Evolutionary conservation across 2,113 vertebrate genomes (phyloP).

Genomic region (Echinops telfairi): DNA sequence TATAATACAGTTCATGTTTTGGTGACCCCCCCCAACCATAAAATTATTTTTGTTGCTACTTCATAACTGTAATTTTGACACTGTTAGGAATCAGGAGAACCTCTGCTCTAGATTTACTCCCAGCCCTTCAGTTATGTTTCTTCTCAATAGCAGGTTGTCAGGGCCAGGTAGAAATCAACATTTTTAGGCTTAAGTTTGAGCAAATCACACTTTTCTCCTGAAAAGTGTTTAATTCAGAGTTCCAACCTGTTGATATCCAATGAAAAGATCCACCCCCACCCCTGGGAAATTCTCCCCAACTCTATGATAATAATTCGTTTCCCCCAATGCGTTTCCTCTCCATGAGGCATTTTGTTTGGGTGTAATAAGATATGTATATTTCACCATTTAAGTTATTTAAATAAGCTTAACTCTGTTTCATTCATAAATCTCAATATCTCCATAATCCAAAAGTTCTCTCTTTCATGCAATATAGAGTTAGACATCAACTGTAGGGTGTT

Average conservation of each 20-base stretch:
- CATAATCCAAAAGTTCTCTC: neutral
- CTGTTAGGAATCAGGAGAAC: too few species aligned
- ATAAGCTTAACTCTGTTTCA: neutral
- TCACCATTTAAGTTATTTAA: neutral
- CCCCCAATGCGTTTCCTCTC: neutral
- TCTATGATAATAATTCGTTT: neutral
- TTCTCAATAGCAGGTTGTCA: neutral
- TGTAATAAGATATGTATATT: neutral
- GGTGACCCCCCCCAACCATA: too few species aligned
- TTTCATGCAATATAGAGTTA: neutral
- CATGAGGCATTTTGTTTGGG: neutral
- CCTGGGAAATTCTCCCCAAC: neutral
- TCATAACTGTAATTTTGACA: too few species aligned
- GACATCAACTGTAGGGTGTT: neutral
- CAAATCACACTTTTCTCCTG: neutral
- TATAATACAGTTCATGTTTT: too few species aligned
- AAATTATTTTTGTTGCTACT: too few species aligned
- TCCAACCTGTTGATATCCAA: neutral
- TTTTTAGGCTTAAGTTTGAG: constrained; percentile 5
- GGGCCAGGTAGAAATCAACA: neutral
- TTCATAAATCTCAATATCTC: neutral
- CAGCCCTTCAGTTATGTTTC: neutral
- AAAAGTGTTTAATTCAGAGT: neutral
- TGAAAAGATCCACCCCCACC: neutral
- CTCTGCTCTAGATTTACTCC: neutral